These are phyloP conservation scores for Arvicanthis niloticus DNA, from an alignment of 2,113 vertebrate genomes.

Conservation along the genomic window DNA sequence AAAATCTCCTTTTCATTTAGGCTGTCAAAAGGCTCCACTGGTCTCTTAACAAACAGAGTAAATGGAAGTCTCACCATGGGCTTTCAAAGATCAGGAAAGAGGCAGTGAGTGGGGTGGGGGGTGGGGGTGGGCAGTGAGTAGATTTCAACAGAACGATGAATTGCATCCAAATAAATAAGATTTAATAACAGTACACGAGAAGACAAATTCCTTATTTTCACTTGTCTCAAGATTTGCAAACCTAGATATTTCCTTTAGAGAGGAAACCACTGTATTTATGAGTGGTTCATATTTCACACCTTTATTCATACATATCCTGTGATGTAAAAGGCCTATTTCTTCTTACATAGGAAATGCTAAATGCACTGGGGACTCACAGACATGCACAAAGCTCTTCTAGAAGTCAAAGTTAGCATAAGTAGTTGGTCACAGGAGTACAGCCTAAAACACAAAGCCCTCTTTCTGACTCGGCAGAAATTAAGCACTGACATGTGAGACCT, in stretches of 20 bases:
- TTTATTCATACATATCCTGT: constrained; percentile 80
- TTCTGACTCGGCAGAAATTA: constrained; percentile 74
- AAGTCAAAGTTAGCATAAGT: constrained; percentile 73
- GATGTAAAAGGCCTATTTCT: constrained; percentile 79
- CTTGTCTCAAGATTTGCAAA: constrained; percentile 77
- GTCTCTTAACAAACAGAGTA: neutral
- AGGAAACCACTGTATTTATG: constrained; percentile 79
- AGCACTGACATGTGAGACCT: constrained; percentile 70
- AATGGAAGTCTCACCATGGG: neutral
- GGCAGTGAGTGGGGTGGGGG: neutral
- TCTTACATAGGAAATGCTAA: constrained; percentile 80
- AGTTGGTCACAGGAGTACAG: constrained; percentile 73
- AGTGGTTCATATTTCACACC: constrained; percentile 81
- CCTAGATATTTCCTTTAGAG: constrained; percentile 76
- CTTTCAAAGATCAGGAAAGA: neutral
- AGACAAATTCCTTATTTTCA: constrained; percentile 76
- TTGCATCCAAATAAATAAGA: constrained; percentile 76
- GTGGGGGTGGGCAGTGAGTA: neutral
- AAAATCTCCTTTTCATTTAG: constrained; percentile 30
- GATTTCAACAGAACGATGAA: constrained; percentile 59
- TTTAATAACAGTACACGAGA: constrained; percentile 63
- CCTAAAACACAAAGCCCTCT: constrained; percentile 69
- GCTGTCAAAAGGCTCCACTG: neutral
- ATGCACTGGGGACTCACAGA: constrained; percentile 80
- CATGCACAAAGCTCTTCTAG: constrained; percentile 79